phyloP scores from a whole-genome alignment of 2,113 vertebrate genomes.

The Gambusia affinis region DNA sequence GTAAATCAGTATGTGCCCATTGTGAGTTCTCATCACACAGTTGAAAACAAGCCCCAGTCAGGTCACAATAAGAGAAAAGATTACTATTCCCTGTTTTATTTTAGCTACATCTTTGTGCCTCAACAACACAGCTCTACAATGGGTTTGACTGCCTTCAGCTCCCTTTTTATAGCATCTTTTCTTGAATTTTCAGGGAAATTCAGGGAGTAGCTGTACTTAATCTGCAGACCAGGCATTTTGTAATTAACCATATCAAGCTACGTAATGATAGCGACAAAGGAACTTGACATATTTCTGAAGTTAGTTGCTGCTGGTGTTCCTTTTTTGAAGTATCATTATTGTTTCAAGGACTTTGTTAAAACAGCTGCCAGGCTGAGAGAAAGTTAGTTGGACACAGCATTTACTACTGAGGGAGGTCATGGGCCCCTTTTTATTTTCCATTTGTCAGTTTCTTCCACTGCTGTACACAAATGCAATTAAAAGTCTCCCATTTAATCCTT shows the following conservation, averaged over 20 bases:
- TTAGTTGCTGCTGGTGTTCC: background rate
- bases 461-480: too few relatives aligned
- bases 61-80: background rate
- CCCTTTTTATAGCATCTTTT: background rate
- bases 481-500: too few relatives aligned
- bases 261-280: background rate
- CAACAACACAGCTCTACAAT: background rate
- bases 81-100: slow-evolving; percentile 1
- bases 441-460: too few relatives aligned
- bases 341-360: background rate
- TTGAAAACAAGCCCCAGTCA: background rate
- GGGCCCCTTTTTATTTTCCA: too few relatives aligned
- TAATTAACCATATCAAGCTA: background rate
- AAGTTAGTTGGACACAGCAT: too few relatives aligned
- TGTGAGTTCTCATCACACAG: background rate
- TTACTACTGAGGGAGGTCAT: too few relatives aligned
- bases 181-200: background rate
- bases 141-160: slow-evolving; percentile 4
- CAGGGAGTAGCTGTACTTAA: background rate
- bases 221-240: background rate
- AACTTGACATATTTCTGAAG: background rate
- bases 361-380: background rate
- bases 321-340: background rate
- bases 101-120: background rate
- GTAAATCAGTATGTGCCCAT: background rate